Evolutionary conservation across 2,113 vertebrate genomes (phyloP), one percentile per base, ranked within the genome.

Genomic region (Plotosus lineatus): DNA sequence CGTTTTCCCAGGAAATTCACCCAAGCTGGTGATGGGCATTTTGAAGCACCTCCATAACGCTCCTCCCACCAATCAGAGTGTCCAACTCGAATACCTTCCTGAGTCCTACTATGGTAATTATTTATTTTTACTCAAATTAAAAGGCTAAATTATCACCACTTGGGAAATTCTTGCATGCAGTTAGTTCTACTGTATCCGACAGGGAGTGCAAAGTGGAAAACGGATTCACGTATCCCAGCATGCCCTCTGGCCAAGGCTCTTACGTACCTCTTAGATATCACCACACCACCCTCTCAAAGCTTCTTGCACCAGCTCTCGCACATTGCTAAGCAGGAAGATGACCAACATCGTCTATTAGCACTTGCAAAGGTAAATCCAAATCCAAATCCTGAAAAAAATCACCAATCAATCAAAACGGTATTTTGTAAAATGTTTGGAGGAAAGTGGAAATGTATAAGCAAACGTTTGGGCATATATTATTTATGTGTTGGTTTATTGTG

Each of bases 191-290:
- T 4, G 9, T 72, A 31, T 72, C 26, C 65, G 82, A 83, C 72
- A 65, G 88, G 75, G 85, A 23, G 82, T 91, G 78, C 86, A 87
- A 85, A 91, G 87, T 96, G 95, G 95, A 86, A 89, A 60, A 87
- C 26, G 3, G 90, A 93, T 83, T 91, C 83, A 73, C 92, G 89
- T 68, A 87, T 95, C 81, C 94, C 94, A 26, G 87, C 93, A 26
- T 96, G 94, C 86, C 92, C 94, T 0, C 90, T 96, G 23, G 55
- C 71, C 0, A 90, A 95, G 82, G 94, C 94, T 33, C 85, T 96
- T 84, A 95, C 89, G 31, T 92, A 94, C 79, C 92, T 96, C 69
- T 89, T 96, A 75, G 95, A 95, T 80, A 89, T 96, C 85, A 94
- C 94, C n/a, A 94, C 94, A 0, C 93, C 95, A 0, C 94, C 95